A percentile compares a stretch with the other conserved stretches of the same genome.
These are phyloP conservation scores for Macrophya alboannulata DNA, from an alignment of 2,888 invertebrate genomes.

Conservation along the genomic window DNA sequence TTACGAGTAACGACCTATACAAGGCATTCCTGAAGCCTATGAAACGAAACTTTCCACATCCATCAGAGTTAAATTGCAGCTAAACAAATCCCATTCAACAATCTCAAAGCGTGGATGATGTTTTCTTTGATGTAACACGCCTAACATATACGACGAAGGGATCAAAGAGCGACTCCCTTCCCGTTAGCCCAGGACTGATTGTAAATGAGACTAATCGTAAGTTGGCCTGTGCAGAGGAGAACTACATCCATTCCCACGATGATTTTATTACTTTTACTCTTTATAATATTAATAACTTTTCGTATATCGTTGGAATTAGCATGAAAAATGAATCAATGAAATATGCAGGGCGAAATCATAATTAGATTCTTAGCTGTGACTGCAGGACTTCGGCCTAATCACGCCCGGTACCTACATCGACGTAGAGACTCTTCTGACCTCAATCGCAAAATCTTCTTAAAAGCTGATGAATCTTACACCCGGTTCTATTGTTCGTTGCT, in stretches of 20 bases:
- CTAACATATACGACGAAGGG: conserved; percentile 22
- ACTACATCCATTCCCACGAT: not conserved
- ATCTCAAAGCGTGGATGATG: conserved; percentile 23
- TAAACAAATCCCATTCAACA: conserved; percentile 46
- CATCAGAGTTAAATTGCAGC: conserved; percentile 41
- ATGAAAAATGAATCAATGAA: not conserved
- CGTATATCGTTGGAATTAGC: not conserved
- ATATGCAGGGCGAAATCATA: not conserved
- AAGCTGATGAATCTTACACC: conserved; percentile 1
- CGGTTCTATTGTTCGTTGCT: conserved; percentile 32
- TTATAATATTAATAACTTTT: not conserved
- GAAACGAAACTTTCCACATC: conserved; percentile 35
- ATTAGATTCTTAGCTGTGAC: not conserved
- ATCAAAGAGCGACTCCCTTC: conserved; percentile 39
- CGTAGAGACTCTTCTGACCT: not conserved
- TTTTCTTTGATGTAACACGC: conserved; percentile 49
- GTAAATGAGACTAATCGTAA: conserved; percentile 20
- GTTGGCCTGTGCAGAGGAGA: not conserved
- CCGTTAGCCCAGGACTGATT: conserved; percentile 27
- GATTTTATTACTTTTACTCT: not conserved
- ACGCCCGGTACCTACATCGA: not conserved
- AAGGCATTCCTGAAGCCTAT: not conserved
- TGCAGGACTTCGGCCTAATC: not conserved
- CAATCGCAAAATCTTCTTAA: conserved; percentile 22
- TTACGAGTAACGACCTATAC: not conserved